Evolutionary conservation across 2,888 invertebrate genomes (phyloP).

Genomic region (Thera obeliscata): DNA sequence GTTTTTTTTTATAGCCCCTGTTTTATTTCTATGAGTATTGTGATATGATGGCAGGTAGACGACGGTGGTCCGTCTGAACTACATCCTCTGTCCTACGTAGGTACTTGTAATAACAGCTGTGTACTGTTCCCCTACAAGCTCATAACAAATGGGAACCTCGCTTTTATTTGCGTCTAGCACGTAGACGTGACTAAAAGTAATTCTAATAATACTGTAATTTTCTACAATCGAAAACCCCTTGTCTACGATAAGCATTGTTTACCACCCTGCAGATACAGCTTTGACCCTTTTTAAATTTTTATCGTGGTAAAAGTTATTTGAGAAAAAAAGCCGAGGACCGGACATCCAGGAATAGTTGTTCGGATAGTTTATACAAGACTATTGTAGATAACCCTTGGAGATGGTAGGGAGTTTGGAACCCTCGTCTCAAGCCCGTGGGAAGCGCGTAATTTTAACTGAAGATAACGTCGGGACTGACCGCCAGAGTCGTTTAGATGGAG

Average conservation of each 20-base stretch:
- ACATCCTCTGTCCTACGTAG: constrained; percentile 24
- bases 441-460: constrained; percentile 48
- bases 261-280: constrained; percentile 8
- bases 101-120: constrained; percentile 24
- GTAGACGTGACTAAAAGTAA: not conserved
- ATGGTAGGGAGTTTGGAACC: constrained; percentile 44
- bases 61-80: constrained; percentile 15
- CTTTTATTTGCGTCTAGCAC: constrained; percentile 2
- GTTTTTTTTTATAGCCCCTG: constrained; percentile 1
- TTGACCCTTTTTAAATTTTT: constrained; percentile 12
- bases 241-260: constrained; percentile 15
- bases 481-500: constrained; percentile 46
- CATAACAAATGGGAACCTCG: constrained; percentile 5
- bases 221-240: constrained; percentile 19
- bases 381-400: constrained; percentile 62
- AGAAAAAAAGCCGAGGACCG: constrained; percentile 42
- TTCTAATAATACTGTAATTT: constrained; percentile 7
- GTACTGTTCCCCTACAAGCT: constrained; percentile 22
- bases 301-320: constrained; percentile 22
- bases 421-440: constrained; percentile 54
- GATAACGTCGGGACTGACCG: constrained; percentile 58
- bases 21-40: constrained; percentile 11
- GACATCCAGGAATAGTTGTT: constrained; percentile 47
- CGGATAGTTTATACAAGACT: constrained; percentile 55
- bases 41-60: constrained; percentile 23